Evolutionary conservation across 1,140 invertebrate species (phyloP), one percentile per base, ranked within the genome.

Genomic region (Heliconius eleuchia): DNA sequence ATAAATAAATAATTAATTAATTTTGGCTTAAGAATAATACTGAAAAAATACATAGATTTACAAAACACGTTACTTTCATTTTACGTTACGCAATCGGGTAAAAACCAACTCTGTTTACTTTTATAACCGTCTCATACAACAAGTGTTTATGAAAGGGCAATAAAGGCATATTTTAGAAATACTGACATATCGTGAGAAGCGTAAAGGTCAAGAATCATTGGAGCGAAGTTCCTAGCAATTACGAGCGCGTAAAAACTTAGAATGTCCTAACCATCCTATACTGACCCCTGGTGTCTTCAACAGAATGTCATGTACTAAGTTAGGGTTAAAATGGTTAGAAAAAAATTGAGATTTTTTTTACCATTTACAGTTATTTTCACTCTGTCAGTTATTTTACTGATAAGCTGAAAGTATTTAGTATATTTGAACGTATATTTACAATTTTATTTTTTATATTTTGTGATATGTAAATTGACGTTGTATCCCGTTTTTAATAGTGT

Each of bases 141-240:
- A 70, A 71, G 39, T 37, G 74, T 71, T 34, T 50, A 75, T 52
- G 34, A 78, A 76, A 72, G 80, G 76, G 57, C 78, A 80, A 76
- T 76, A 71, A 39, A 73, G 52, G 74, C 73, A 75, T 81, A 78
- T 78, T 81, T 81, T 75, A 78, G 34, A 71, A 81, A 30, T 76
- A 72, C 71, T 55, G 77, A 80, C 76, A 70, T 80, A 80, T 79
- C 80, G 76, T 81, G 76, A 74, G 76, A 81, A 83, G 73, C 77
- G 34, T 75, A 81, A 79, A 82, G 81, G 79, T 82, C 81, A 82
- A 72, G 16, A 82, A 19, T 46, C 80, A 72, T 76, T 75, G 73
- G 75, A 71, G 77, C 72, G 70, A 80, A 72, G 76, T 84, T 88
- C 80, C 80, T 76, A n/a, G 37, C 74, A 76, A 76, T 76, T 74